These are phyloP conservation scores for Campopleginae sp. DNA, from an alignment of 2,888 invertebrate species.

Conservation along the genomic window DNA sequence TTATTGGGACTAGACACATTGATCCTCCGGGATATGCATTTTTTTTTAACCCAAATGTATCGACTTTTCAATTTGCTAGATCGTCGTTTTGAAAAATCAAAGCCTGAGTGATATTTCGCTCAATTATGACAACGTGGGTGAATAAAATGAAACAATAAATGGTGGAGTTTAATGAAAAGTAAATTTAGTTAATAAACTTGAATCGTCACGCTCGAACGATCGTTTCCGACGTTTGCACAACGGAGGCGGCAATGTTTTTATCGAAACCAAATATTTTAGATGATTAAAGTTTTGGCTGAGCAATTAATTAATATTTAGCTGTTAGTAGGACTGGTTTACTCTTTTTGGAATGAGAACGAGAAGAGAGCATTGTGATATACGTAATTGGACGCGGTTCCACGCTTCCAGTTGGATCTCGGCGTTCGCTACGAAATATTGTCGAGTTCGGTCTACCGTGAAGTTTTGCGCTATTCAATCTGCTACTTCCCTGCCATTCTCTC, in stretches of 20 bases:
- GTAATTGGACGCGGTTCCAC: conserved; percentile 74
- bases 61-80: too few species aligned
- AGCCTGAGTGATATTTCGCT: neutral
- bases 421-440: conserved; percentile 36
- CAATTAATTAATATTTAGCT: conserved; percentile 80
- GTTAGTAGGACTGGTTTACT: conserved; percentile 72
- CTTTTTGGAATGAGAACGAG: conserved; percentile 26
- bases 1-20: neutral
- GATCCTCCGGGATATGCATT: neutral
- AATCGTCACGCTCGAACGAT: neutral
- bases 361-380: conserved; percentile 67
- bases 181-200: neutral
- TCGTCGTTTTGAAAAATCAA: too few species aligned
- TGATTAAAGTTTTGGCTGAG: conserved; percentile 75
- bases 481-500: neutral
- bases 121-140: neutral
- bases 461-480: conserved; percentile 12
- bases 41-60: neutral
- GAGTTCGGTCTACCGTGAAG: conserved; percentile 24
- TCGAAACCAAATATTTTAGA: conserved; percentile 74
- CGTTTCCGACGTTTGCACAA: neutral
- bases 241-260: conserved; percentile 1
- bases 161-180: neutral
- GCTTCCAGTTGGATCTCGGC: conserved; percentile 49
- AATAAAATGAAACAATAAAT: neutral